These are phyloP conservation scores for Chlamydotis undulata DNA, from an alignment of 2,113 vertebrate genomes.

Conservation along the genomic window DNA sequence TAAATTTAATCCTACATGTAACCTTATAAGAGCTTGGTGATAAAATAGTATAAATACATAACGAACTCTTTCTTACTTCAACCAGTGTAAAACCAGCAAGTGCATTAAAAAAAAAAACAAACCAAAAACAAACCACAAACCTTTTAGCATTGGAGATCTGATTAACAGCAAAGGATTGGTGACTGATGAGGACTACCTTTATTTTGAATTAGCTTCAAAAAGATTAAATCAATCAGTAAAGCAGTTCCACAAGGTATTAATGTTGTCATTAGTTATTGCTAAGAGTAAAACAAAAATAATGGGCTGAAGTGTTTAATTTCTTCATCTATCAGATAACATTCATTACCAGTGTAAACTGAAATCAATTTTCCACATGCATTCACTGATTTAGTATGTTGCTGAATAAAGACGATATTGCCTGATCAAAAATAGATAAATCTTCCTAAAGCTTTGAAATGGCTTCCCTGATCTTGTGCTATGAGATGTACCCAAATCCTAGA, in stretches of 20 bases:
- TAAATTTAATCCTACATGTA: neutral
- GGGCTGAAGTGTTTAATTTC: neutral
- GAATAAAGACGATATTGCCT: neutral
- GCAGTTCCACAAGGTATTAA: neutral
- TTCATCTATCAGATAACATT: neutral
- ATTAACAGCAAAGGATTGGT: neutral
- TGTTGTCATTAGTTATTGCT: neutral
- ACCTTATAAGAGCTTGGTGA: neutral
- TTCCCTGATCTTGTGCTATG: neutral
- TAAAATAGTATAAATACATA: neutral
- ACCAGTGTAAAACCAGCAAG: neutral
- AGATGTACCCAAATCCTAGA: neutral
- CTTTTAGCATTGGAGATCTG: neutral
- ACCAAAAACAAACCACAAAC: neutral
- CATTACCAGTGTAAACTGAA: neutral
- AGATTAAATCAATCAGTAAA: neutral
- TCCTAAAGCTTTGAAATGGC: neutral
- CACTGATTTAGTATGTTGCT: neutral
- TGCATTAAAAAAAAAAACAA: neutral
- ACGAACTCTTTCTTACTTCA: neutral
- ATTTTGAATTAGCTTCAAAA: neutral
- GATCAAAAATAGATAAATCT: neutral
- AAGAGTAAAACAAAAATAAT: neutral
- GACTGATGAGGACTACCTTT: neutral
- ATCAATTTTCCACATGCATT: constrained; percentile 6